Evolutionary conservation across 2,113 vertebrate genomes (phyloP), one percentile per base, ranked within the genome.

Genomic region (Periophthalmus modestus): DNA sequence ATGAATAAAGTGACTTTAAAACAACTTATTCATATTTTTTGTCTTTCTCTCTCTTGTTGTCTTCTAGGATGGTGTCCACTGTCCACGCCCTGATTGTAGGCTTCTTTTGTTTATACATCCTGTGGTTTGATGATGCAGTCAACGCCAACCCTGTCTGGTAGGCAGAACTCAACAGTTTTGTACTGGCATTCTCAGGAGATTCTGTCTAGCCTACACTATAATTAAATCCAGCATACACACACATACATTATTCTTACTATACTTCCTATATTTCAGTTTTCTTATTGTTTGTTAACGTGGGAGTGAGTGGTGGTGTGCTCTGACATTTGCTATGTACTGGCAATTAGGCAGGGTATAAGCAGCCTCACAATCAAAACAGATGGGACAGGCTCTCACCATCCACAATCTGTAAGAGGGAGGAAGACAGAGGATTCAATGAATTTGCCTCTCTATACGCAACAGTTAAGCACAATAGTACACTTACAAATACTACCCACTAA

Each of bases 61-160:
- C 70, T 46, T 19, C 1, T 79, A 94, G 94, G 85, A 82, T 92
- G 65, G 94, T 94, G 71, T 95, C 93, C 12, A 94, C 92, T 0
- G 83, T 95, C 34, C 94, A 95, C 34, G 94, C 94, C 1, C 68
- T 94, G 66, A 81, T 95, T 2, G 93, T 95, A 10, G 93, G 94
- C 0, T 78, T 93, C 70, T 93, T 95, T 82, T 94, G 94, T 80
- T 87, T 94, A 55, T 95, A 94, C 84, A 94, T 95, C 89, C 89
- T 95, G 80, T 93, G 91, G 83, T 95, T 88, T 7, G 94, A 93
- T 19, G 94, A 94, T 1, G 91, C 66, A 0, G 89, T 95, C 77
- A 95, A 95, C 76, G 85, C 89, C 73, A 92, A 94, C 81, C 94
- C 94, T 0, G 91, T 94, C 82, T 95, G 93, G 94, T 95, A 92